Percentiles rank a stretch among this genome's conserved stretches.
phyloP scores from a whole-genome alignment of 1,140 invertebrate species.

The Aradophagus sp. region DNA sequence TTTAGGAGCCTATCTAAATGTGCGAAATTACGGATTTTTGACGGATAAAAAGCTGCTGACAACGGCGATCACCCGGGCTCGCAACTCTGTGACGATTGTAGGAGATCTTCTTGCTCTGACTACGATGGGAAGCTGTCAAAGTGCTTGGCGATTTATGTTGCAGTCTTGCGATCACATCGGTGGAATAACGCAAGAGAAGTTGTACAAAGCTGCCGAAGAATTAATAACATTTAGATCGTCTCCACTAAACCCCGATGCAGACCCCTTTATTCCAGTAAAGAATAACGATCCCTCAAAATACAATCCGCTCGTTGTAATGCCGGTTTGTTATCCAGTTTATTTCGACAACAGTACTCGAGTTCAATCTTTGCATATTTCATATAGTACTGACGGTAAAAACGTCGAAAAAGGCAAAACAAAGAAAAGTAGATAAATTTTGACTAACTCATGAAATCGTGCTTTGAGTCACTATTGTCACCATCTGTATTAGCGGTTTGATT shows the following conservation, averaged over 20 bases:
- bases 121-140: constrained; percentile 85
- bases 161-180: constrained; percentile 75
- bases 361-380: not conserved
- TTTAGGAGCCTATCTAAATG: constrained; percentile 73
- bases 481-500: constrained; percentile 9
- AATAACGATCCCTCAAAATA: constrained; percentile 1
- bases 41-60: constrained; percentile 90
- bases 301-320: constrained; percentile 4
- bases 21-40: constrained; percentile 88
- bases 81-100: constrained; percentile 90
- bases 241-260: constrained; percentile 86
- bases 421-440: not conserved
- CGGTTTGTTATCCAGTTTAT: constrained; percentile 9
- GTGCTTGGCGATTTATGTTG: constrained; percentile 89
- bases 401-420: not conserved
- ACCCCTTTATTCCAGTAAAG: constrained; percentile 55
- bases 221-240: constrained; percentile 64
- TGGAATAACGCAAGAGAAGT: constrained; percentile 26
- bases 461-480: not conserved
- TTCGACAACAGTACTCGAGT: constrained; percentile 2
- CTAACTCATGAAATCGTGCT: constrained; percentile 1
- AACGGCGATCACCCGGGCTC: constrained; percentile 90
- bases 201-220: constrained; percentile 22
- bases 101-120: constrained; percentile 91
- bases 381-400: too few relatives aligned